Conservation (phyloP, 2,113 vertebrate species). For the Seriola quinqueradiata region DNA sequence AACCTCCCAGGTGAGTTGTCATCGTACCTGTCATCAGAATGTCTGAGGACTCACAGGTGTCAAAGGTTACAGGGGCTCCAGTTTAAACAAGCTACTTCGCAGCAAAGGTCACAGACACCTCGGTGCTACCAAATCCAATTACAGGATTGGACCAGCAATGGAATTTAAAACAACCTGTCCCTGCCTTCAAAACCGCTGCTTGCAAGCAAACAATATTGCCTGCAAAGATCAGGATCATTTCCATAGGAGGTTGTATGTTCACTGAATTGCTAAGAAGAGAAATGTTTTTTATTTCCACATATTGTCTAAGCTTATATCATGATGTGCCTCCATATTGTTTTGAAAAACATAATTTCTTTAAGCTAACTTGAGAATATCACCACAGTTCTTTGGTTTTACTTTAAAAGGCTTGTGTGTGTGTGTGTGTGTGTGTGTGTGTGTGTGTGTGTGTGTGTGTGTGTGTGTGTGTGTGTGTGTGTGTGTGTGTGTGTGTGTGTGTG, state of each 20-base stretch:
- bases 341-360: neutral
- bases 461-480: too few relatives aligned
- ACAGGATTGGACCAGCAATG: constrained; percentile 38
- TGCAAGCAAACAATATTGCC: neutral
- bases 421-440: too few relatives aligned
- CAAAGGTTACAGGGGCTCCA: constrained; percentile 50
- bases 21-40: constrained; percentile 45
- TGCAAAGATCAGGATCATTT: constrained; percentile 17
- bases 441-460: too few relatives aligned
- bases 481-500: too few relatives aligned
- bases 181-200: constrained; percentile 13
- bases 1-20: constrained; percentile 56
- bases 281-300: neutral
- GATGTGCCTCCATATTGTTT: neutral
- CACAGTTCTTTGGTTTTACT: neutral
- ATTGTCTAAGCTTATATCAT: neutral
- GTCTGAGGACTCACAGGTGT: constrained; percentile 54
- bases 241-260: neutral
- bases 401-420: neutral
- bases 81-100: constrained; percentile 61
- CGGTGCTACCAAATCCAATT: constrained; percentile 64
- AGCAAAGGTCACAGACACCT: constrained; percentile 72
- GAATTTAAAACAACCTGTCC: constrained; percentile 55
- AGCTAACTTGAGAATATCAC: neutral
- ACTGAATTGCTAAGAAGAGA: neutral